Conservation (phyloP, 2,113 vertebrate species). For the Lepisosteus osseus region DNA sequence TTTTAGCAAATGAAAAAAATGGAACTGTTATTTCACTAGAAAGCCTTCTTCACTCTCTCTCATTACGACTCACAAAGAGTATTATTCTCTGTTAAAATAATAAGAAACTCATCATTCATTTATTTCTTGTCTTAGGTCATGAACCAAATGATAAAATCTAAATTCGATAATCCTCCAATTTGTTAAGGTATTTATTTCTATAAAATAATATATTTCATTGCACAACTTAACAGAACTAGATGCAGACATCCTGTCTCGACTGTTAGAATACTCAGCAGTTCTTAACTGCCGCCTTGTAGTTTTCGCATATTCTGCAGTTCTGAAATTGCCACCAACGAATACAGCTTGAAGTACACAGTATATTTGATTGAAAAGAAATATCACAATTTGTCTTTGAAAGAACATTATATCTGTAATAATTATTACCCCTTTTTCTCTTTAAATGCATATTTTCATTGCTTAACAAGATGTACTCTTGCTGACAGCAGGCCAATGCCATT, state of each 20-base stretch:
- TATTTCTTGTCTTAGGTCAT: too few species aligned
- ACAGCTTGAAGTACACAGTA: conserved; percentile 32
- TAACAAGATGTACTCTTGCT: conserved; percentile 51
- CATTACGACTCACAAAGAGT: too few species aligned
- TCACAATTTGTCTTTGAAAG: conserved; percentile 42
- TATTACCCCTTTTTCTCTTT: conserved; percentile 21
- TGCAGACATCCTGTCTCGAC: too few species aligned
- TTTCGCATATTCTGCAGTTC: conserved; percentile 18
- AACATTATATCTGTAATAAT: conserved; percentile 21
- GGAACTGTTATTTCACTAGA: too few species aligned
- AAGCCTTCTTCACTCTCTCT: too few species aligned
- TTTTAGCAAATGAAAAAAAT: too few species aligned
- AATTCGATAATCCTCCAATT: conserved; percentile 19
- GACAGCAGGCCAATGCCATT: conserved; percentile 39
- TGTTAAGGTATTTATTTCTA: too few species aligned
- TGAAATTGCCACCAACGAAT: conserved; percentile 23
- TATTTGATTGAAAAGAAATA: conserved; percentile 46
- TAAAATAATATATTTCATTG: too few species aligned
- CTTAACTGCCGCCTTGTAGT: conserved; percentile 31
- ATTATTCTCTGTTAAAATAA: too few species aligned
- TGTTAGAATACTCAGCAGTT: conserved; percentile 32
- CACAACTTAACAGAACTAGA: too few species aligned
- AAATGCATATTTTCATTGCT: conserved; percentile 35
- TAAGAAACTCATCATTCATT: too few species aligned
- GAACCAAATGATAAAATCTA: conserved; percentile 22